Evolutionary conservation across 2,113 vertebrate genomes (phyloP).

Genomic region (Clarias macrocephalus): DNA sequence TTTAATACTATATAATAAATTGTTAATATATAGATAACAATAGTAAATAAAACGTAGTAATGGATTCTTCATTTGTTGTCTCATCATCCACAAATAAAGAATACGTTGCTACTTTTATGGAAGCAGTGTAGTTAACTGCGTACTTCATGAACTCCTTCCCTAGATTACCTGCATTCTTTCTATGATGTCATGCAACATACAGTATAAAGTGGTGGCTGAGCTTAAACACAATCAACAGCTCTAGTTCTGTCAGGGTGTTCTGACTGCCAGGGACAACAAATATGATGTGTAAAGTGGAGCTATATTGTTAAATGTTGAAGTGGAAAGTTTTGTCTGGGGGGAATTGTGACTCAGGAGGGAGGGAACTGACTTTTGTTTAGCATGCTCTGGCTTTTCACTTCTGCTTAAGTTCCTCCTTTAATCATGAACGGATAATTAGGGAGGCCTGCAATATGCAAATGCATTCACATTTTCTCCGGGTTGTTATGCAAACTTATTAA

Average conservation of each 20-base stretch:
- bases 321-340: conserved; percentile 51
- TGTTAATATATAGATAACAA: no score
- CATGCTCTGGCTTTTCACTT: conserved; percentile 58
- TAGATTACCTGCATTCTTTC: not conserved
- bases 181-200: not conserved
- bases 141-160: not conserved
- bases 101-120: not conserved
- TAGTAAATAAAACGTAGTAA: no score
- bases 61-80: not conserved
- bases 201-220: not conserved
- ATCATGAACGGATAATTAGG: conserved; percentile 69
- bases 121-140: not conserved
- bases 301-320: conserved; percentile 26
- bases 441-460: conserved; percentile 65
- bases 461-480: conserved; percentile 58
- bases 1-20: not conserved
- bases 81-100: no score
- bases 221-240: conserved; percentile 31
- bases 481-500: conserved; percentile 73
- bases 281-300: conserved; percentile 34
- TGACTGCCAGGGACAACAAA: conserved; percentile 43
- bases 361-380: conserved; percentile 55
- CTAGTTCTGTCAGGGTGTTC: conserved; percentile 28
- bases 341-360: conserved; percentile 8
- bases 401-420: conserved; percentile 66